Evolutionary conservation across 2,113 vertebrate species (phyloP).

Genomic region (Uropsilus gracilis): DNA sequence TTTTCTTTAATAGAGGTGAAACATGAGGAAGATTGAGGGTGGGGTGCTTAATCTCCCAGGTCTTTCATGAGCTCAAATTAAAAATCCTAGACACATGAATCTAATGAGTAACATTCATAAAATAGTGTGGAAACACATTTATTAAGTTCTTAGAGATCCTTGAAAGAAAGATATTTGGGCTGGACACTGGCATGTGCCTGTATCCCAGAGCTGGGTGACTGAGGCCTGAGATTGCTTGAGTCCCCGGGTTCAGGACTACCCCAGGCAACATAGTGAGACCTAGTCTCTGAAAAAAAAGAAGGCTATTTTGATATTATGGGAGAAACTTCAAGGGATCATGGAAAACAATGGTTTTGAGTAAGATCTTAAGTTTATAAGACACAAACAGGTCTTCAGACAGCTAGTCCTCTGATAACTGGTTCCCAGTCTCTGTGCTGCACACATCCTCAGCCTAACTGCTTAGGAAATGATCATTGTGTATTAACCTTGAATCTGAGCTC

Average conservation of each 20-base stretch:
- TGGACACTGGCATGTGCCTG: too few species aligned
- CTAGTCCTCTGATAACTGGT: constrained; percentile 5
- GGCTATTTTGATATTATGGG: not conserved
- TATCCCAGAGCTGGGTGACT: too few species aligned
- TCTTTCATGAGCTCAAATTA: constrained; percentile 35
- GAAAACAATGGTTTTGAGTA: not conserved
- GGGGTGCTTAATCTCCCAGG: not conserved
- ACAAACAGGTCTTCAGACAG: not conserved
- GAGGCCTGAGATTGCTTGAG: too few species aligned
- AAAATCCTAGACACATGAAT: constrained; percentile 47
- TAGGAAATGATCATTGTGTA: not conserved
- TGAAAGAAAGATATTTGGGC: constrained; percentile 36
- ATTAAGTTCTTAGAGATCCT: constrained; percentile 42
- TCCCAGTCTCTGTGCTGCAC: constrained; percentile 44
- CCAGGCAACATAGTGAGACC: too few species aligned
- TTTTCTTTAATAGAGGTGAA: constrained; percentile 61
- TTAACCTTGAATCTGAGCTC: constrained; percentile 42
- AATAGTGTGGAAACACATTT: not conserved
- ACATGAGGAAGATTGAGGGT: not conserved
- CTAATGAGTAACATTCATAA: constrained; percentile 49
- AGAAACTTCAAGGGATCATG: not conserved
- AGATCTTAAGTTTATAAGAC: not conserved
- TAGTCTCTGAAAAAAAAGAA: too few species aligned
- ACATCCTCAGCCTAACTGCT: not conserved
- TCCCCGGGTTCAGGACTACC: too few species aligned